These are phyloP conservation scores for Pantala flavescens DNA, from an alignment of 1,140 invertebrate genomes.

Conservation along the genomic window DNA sequence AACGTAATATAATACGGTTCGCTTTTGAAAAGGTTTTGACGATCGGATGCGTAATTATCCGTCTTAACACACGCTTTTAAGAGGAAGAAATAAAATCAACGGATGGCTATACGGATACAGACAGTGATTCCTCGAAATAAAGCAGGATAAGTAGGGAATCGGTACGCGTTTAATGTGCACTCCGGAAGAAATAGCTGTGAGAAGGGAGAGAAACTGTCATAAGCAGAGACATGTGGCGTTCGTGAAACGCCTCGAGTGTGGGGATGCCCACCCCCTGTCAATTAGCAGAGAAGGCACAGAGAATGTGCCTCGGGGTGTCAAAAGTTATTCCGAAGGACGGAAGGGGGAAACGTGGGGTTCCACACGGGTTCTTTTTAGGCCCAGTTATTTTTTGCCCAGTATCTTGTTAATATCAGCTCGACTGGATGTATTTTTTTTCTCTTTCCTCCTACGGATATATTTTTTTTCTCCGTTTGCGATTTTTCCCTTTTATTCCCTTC, in stretches of 20 bases:
- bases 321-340: neutral
- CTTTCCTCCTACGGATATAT: neutral
- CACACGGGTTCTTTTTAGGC: neutral
- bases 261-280: neutral
- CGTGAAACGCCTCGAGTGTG: neutral
- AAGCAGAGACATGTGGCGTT: constrained; percentile 4
- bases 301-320: neutral
- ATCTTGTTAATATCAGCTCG: neutral
- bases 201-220: neutral
- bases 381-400: neutral
- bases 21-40: too few relatives aligned
- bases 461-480: too few relatives aligned
- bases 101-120: too few relatives aligned
- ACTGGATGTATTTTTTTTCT: neutral
- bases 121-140: too few relatives aligned
- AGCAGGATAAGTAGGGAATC: too few relatives aligned
- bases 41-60: too few relatives aligned
- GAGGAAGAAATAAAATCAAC: too few relatives aligned
- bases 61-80: too few relatives aligned
- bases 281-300: neutral
- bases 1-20: too few relatives aligned
- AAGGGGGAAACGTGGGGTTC: neutral
- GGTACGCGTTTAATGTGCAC: too few relatives aligned
- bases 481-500: too few relatives aligned
- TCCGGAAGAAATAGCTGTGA: too few relatives aligned